Percentiles rank a stretch among this genome's conserved stretches.
These are phyloP conservation scores for Nyctereutes procyonoides DNA, from an alignment of 2,113 vertebrate species.

Conservation along the genomic window DNA sequence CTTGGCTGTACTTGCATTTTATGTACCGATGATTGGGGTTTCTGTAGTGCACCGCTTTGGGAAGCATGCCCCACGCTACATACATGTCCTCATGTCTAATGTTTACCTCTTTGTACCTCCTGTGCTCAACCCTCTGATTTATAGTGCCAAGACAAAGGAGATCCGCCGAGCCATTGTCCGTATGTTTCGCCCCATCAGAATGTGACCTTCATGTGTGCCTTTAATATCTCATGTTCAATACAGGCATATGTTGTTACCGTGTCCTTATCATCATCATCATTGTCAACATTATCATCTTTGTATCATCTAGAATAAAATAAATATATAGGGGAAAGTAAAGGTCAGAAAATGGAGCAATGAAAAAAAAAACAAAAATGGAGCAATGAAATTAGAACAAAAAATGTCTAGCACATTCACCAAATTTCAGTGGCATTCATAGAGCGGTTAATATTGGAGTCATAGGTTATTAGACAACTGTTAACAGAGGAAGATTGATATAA, in stretches of 20 bases:
- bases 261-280: neutral
- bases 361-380: no score
- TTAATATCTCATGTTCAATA: neutral
- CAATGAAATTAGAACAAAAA: neutral
- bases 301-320: neutral
- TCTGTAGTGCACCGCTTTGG: slow-evolving; percentile 76
- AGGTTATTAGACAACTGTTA: neutral
- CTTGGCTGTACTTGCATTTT: slow-evolving; percentile 76
- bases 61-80: slow-evolving; percentile 44
- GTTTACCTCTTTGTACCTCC: slow-evolving; percentile 78
- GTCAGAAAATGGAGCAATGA: neutral
- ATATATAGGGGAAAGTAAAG: neutral
- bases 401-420: neutral
- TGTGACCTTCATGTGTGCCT: neutral
- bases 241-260: neutral
- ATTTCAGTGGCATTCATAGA: neutral
- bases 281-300: neutral
- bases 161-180: slow-evolving; percentile 71
- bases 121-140: slow-evolving; percentile 81
- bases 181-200: slow-evolving; percentile 32
- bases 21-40: slow-evolving; percentile 75
- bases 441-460: neutral
- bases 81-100: slow-evolving; percentile 72
- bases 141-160: slow-evolving; percentile 72
- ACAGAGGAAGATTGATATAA: neutral